These are phyloP conservation scores for Poeciliopsis occidentalis DNA, from an alignment of 2,113 vertebrate species.

Conservation along the genomic window DNA sequence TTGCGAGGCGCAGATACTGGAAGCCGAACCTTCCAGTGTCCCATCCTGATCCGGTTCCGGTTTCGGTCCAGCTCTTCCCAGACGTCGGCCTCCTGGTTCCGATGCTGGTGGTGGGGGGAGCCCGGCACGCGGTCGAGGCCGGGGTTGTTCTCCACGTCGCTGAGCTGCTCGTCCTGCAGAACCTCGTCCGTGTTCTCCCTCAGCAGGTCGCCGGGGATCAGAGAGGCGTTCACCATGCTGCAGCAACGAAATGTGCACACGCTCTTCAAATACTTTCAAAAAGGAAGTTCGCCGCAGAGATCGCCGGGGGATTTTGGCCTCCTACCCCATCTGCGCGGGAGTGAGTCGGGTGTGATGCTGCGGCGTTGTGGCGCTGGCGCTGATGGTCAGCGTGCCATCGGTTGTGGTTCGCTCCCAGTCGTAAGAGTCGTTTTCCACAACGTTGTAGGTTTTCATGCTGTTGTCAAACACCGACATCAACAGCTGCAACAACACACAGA, in stretches of 20 bases:
- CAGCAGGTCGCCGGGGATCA: slow-evolving; percentile 92
- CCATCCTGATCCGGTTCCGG: slow-evolving; percentile 88
- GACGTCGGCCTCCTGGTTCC: slow-evolving; percentile 90
- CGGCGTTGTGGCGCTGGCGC: slow-evolving; percentile 88
- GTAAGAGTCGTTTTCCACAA: slow-evolving; percentile 94
- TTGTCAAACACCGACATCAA: slow-evolving; percentile 97
- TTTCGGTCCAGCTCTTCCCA: slow-evolving; percentile 98
- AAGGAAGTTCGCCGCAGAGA: not conserved
- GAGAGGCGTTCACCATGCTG: slow-evolving; percentile 97
- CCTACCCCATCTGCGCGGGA: slow-evolving; percentile 92
- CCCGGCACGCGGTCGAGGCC: slow-evolving; percentile 84
- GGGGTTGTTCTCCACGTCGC: slow-evolving; percentile 93
- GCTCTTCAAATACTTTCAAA: not conserved
- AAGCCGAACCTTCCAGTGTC: slow-evolving; percentile 85
- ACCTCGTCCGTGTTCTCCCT: slow-evolving; percentile 98
- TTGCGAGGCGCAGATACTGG: not conserved
- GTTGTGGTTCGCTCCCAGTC: slow-evolving; percentile 95
- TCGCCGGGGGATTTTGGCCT: not conserved
- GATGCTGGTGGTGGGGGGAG: slow-evolving; percentile 83
- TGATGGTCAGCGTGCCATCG: slow-evolving; percentile 89
- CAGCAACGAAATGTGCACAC: not conserved
- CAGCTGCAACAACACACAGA: slow-evolving; percentile 81
- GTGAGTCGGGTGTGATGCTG: slow-evolving; percentile 95
- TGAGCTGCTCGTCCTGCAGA: slow-evolving; percentile 96
- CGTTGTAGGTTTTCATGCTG: slow-evolving; percentile 94